Base-by-base conservation (phyloP, 2,888 invertebrate genomes). In the Caenorhabditis sulstoni region DNA sequence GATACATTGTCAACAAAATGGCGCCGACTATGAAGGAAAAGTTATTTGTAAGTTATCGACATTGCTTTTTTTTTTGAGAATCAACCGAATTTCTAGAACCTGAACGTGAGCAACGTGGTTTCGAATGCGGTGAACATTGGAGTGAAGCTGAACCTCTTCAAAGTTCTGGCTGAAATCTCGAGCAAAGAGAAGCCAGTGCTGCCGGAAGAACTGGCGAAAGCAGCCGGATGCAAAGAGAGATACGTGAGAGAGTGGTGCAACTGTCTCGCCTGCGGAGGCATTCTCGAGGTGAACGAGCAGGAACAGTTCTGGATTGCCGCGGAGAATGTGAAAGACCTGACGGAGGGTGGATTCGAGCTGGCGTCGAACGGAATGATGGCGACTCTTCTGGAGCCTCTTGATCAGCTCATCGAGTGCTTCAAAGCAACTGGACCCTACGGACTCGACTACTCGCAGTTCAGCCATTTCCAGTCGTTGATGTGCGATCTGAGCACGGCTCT, bases 171-270 rank as follows among this genome's bases (percentile, higher is more conserved):
- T 11, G 55, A 74, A 37, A 44, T 75, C 7, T 65, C 67, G n/a
- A 62, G 62, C 44, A 53, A 58, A 11, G 59, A 65, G 1, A n/a
- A 65, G 4, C 84, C 81, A 3, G 84, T 81, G 1, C 52, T 67
- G 3, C 71, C 83, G 2, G 74, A 82, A 29, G 70, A 65, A 18
- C 76, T 87, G 3, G 86, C 87, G 3, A 64, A 80, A n/a, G 70
- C 76, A 61, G 84, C 84, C 11, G 66, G 65, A 1, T 81, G 82
- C 64, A 86, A 86, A 67, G 73, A 79, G n/a, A 78, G 85, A 29
- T 86, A 86, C 41, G 70, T 83, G n/a, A 65, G 70, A 39, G 86
- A 86, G 62, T 82, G 83, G 81, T 64, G 83, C n/a, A 71, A 76
- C 18, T 45, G 65, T 16, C 50, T 87, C 70, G 84, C 84, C 0